phyloP scores from a whole-genome alignment of 1,140 invertebrate species.

The Venustaconcha ellipsiformis region DNA sequence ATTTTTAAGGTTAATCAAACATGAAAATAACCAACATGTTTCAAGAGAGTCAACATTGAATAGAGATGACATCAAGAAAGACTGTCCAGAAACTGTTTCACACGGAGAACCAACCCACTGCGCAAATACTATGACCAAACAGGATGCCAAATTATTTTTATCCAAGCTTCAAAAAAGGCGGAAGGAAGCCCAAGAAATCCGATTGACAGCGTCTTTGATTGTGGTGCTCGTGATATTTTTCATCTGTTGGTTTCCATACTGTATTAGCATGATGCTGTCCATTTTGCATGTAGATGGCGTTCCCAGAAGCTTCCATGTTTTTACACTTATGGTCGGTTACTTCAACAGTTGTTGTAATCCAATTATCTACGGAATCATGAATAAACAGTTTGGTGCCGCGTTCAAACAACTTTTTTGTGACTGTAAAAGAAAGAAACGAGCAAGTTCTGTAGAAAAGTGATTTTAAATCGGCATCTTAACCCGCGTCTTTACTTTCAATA shows the following conservation, averaged over 20 bases:
- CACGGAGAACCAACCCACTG: no score
- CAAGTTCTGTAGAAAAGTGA: no score
- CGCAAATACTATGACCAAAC: no score
- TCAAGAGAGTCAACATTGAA: no score
- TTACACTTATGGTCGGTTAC: constrained; percentile 57
- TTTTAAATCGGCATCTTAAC: no score
- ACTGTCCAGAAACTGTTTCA: no score
- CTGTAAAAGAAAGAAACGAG: constrained; percentile 3
- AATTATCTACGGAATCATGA: constrained; percentile 60
- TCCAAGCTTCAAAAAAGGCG: no score
- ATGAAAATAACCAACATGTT: no score
- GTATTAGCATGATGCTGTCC: constrained; percentile 58
- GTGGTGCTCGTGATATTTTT: constrained; percentile 55
- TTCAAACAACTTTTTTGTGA: constrained; percentile 43
- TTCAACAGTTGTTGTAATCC: constrained; percentile 61
- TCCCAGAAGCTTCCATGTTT: constrained; percentile 46
- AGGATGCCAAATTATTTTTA: no score
- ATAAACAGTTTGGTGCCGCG: constrained; percentile 48
- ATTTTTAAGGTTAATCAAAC: no score
- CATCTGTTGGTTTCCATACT: constrained; percentile 60
- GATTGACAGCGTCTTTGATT: constrained; percentile 45
- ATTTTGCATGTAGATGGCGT: constrained; percentile 37
- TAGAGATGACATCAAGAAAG: no score
- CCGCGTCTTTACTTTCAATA: no score
- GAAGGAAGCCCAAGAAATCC: constrained; percentile 40